phyloP scores from a whole-genome alignment of 2,113 vertebrate genomes.

The Protobothrops flavoviridis region DNA sequence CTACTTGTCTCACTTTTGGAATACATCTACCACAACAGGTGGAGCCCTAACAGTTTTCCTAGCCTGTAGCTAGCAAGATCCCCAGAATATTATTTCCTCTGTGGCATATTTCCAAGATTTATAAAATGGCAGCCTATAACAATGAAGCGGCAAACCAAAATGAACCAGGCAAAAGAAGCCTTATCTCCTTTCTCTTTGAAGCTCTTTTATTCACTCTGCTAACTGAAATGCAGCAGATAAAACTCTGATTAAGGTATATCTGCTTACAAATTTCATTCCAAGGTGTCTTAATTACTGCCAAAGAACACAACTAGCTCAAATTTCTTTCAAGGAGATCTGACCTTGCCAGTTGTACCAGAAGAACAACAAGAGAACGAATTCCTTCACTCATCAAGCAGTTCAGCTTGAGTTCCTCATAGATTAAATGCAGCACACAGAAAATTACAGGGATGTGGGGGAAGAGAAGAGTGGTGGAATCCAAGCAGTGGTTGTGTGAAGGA shows the following conservation, averaged over 20 bases:
- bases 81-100: background rate
- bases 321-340: conserved; percentile 38
- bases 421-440: conserved; percentile 92
- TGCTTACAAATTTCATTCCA: background rate
- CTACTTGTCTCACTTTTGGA: background rate
- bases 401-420: conserved; percentile 93
- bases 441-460: conserved; percentile 90
- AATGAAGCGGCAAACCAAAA: background rate
- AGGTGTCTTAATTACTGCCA: background rate
- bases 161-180: background rate
- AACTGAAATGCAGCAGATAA: background rate
- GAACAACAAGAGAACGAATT: conserved; percentile 81
- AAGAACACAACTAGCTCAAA: background rate
- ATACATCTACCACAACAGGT: background rate
- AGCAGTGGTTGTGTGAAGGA: conserved; percentile 67
- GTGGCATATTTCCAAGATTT: background rate
- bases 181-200: background rate
- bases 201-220: background rate
- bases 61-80: background rate
- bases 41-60: background rate
- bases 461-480: conserved; percentile 89
- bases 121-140: background rate
- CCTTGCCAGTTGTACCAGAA: conserved; percentile 94
- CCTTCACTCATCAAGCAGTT: conserved; percentile 89
- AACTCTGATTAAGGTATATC: background rate